Conservation (phyloP, 2,113 vertebrate genomes). For the Clinocottus analis region DNA sequence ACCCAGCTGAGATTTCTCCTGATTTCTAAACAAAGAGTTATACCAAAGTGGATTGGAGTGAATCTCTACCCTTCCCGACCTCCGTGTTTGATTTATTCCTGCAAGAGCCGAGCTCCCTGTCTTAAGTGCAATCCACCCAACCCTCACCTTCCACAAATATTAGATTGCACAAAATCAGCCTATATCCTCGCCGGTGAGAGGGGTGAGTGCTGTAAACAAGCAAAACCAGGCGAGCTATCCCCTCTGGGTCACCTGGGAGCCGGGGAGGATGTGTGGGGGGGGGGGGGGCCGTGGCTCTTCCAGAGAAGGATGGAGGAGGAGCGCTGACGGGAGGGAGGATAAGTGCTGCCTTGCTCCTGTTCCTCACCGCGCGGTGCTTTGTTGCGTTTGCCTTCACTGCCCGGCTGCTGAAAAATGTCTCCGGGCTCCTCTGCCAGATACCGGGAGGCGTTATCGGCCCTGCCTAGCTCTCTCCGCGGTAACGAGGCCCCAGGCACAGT, state of each 20-base stretch:
- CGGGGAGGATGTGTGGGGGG: no score
- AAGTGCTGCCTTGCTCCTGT: constrained; percentile 54
- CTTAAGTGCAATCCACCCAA: constrained; percentile 48
- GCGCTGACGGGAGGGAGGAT: constrained; percentile 32
- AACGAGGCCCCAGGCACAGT: constrained; percentile 75
- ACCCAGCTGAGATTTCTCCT: constrained; percentile 52
- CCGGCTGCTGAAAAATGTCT: constrained; percentile 70
- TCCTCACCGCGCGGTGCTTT: constrained; percentile 15
- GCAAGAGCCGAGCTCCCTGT: constrained; percentile 54
- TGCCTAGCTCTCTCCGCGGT: constrained; percentile 63
- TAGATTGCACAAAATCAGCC: constrained; percentile 49
- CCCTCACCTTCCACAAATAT: constrained; percentile 58
- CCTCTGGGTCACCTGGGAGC: constrained; percentile 57
- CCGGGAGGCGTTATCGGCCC: constrained; percentile 69
- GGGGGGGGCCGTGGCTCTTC: constrained; percentile 32
- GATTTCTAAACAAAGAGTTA: constrained; percentile 66
- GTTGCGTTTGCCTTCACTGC: constrained; percentile 42
- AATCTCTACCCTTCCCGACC: constrained; percentile 51
- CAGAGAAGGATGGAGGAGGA: constrained; percentile 47
- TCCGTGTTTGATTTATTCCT: constrained; percentile 70
- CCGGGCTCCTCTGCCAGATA: constrained; percentile 63
- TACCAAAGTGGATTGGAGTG: constrained; percentile 46
- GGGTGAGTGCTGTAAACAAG: constrained; percentile 53
- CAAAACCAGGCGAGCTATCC: constrained; percentile 33
- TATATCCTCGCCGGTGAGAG: constrained; percentile 17